phyloP scores from a whole-genome alignment of 1,140 invertebrate species.

The Bilobella aurantiaca region DNA sequence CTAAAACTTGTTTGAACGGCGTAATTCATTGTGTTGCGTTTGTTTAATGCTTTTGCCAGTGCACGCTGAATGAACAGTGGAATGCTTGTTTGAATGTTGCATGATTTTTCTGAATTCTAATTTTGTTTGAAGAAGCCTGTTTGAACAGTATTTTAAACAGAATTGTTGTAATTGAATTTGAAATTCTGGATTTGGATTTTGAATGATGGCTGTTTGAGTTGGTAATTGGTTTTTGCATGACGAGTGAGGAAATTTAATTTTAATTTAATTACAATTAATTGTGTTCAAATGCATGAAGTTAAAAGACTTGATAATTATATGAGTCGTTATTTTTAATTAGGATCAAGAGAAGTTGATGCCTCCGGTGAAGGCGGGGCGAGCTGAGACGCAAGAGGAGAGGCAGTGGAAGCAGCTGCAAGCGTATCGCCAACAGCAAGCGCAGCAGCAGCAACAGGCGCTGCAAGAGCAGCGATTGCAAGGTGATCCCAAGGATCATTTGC shows the following conservation, averaged over 20 bases:
- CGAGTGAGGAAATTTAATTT: neutral
- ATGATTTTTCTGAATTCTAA: too few species aligned
- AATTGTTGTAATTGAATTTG: too few species aligned
- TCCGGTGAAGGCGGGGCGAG: conserved; percentile 57
- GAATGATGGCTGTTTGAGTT: neutral
- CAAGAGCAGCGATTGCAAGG: conserved; percentile 63
- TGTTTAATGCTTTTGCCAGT: too few species aligned
- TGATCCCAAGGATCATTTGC: conserved; percentile 35
- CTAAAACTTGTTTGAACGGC: too few species aligned
- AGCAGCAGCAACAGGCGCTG: conserved; percentile 67
- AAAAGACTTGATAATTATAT: too few species aligned
- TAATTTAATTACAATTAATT: too few species aligned
- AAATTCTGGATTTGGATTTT: neutral
- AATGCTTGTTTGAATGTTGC: too few species aligned
- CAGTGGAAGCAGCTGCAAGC: conserved; percentile 79
- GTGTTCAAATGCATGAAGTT: too few species aligned
- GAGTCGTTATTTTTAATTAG: conserved; percentile 40
- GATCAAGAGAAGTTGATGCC: conserved; percentile 55
- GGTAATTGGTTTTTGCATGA: neutral
- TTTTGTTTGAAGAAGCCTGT: too few species aligned
- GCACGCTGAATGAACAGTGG: too few species aligned
- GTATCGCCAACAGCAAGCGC: conserved; percentile 62
- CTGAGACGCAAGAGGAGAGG: conserved; percentile 61
- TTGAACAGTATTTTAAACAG: too few species aligned
- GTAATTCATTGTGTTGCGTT: too few species aligned